phyloP scores from a whole-genome alignment of 2,888 invertebrate genomes.

The Drosophila phalerata region DNA sequence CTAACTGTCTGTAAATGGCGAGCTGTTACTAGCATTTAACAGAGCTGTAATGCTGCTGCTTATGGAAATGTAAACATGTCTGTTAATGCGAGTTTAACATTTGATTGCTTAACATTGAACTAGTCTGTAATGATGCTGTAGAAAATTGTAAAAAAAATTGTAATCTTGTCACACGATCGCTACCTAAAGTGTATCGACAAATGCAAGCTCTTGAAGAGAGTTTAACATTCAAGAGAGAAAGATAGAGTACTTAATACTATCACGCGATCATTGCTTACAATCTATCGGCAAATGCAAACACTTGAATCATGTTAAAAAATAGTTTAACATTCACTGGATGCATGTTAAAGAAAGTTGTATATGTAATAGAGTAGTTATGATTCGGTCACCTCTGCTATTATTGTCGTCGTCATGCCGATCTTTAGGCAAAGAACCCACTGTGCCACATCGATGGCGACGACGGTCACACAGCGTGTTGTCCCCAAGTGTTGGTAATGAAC shows the following conservation, averaged over 20 bases:
- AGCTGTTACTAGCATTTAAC: not conserved
- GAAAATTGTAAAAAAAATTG: no score
- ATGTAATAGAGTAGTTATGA: not conserved
- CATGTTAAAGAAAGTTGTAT: not conserved
- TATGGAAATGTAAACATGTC: no score
- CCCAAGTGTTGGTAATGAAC: conserved; percentile 15
- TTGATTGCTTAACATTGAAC: no score
- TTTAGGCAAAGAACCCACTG: conserved; percentile 10
- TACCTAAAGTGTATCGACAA: no score
- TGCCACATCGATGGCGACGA: conserved; percentile 14
- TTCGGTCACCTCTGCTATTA: not conserved
- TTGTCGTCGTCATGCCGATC: not conserved
- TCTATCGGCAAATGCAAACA: not conserved
- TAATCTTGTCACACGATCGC: no score
- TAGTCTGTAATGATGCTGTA: no score
- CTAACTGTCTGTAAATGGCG: not conserved
- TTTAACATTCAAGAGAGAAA: no score
- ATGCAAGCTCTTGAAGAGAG: no score
- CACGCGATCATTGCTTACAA: not conserved
- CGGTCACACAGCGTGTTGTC: conserved; percentile 27
- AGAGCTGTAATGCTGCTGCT: not conserved
- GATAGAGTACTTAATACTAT: not conserved
- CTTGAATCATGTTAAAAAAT: not conserved
- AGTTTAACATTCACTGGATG: not conserved
- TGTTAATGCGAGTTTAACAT: no score